These are phyloP conservation scores for Sapajus apella DNA, from an alignment of 2,113 vertebrate genomes.

Conservation along the genomic window DNA sequence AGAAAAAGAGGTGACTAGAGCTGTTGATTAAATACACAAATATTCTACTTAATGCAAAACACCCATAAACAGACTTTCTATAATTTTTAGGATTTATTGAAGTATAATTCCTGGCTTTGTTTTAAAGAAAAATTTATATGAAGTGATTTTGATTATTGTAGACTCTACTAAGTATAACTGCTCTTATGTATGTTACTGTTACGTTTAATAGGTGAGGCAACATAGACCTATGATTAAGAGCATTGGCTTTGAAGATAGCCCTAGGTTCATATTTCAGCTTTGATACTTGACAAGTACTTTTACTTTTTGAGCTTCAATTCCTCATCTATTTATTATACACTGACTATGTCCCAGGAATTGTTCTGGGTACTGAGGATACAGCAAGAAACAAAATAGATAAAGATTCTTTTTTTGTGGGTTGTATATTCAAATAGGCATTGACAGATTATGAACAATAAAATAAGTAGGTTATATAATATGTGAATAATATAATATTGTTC, in stretches of 20 bases:
- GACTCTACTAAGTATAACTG: not conserved
- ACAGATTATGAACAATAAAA: not conserved
- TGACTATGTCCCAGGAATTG: not conserved
- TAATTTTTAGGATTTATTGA: not conserved
- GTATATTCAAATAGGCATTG: not conserved
- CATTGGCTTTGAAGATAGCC: not conserved
- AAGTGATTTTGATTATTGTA: not conserved
- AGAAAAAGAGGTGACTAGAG: not conserved
- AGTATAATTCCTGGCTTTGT: not conserved
- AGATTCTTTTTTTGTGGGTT: not conserved
- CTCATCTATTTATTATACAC: no score
- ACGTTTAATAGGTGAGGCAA: not conserved
- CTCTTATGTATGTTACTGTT: not conserved
- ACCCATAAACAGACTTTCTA: not conserved
- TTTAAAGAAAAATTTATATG: not conserved
- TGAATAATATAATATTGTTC: not conserved
- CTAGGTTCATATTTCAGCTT: not conserved
- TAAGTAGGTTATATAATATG: not conserved
- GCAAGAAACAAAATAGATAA: not conserved
- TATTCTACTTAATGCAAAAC: not conserved
- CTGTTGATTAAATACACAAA: not conserved
- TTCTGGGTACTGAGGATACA: not conserved
- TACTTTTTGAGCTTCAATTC: not conserved
- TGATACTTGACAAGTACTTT: not conserved
- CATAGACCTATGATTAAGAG: not conserved